Evolutionary conservation across 2,888 invertebrate genomes (phyloP), one percentile per base, ranked within the genome.

Genomic region (Polia nebulosa): DNA sequence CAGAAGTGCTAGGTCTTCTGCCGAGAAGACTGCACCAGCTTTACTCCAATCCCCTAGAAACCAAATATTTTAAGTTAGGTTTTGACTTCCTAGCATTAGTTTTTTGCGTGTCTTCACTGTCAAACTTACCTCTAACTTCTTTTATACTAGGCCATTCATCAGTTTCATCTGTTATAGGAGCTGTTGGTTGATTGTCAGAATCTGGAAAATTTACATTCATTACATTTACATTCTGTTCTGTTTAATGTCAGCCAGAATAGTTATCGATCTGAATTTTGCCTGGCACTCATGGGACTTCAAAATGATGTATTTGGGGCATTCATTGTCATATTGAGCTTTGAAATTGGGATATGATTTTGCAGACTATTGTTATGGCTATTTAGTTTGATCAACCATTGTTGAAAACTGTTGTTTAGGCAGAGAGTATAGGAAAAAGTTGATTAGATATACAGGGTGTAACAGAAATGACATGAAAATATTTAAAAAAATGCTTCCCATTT

Each of bases 101-200:
- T 45, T 60, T 60, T 3, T 39, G 45, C 4, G 29, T 44, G 55
- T n/a, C 49, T 29, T 45, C 5, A 32, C 52, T 39, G 4, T 32
- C 2, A 13, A 44, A 17, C 64, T 75, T 85, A 95, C 95, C 95
- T 92, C 92, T 90, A 11, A 94, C 91, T 90, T 95, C 95, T 84
- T 95, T 94, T 89, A 93, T 92, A 78, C 93, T 93, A 56, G 95
- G 93, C 95, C 95, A 95, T 82, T 95, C 95, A 69, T 95, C 94
- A 7, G 91, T 83, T 87, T 94, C 94, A 51, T 91, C 90, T 22
- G 88, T 79, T n/a, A 87, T 76, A 22, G 88, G 90, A 7, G 86
- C 91, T 32, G 86, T 67, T 34, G 88, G 88, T 76, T 93, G 94
- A 77, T 85, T 90, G 27, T 95, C 95, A 41, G 87, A 87, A 87